These are phyloP conservation scores for Xiphophorus hellerii DNA, from an alignment of 2,113 vertebrate species.

Conservation along the genomic window DNA sequence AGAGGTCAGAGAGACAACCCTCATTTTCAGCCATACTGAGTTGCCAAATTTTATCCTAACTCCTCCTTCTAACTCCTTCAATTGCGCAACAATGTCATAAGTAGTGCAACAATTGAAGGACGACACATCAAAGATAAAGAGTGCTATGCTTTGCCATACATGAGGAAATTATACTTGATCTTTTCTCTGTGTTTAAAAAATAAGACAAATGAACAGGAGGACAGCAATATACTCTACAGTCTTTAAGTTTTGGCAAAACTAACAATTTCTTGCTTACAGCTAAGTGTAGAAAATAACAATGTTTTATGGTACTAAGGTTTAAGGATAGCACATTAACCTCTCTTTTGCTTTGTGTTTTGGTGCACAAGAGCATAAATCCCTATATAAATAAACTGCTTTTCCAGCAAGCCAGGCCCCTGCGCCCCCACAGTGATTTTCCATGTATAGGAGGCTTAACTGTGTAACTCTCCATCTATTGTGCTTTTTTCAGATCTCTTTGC, in stretches of 20 bases:
- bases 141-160: not conserved
- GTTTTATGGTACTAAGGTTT: slow-evolving; percentile 46
- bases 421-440: slow-evolving; percentile 50
- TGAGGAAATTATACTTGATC: not conserved
- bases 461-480: slow-evolving; percentile 43
- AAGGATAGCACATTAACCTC: slow-evolving; percentile 37
- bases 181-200: not conserved
- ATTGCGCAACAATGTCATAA: not conserved
- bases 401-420: slow-evolving; percentile 63
- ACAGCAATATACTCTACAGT: not conserved
- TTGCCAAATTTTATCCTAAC: slow-evolving; percentile 6
- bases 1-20: slow-evolving; percentile 65
- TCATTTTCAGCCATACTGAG: slow-evolving; percentile 33
- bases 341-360: slow-evolving; percentile 52
- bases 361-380: slow-evolving; percentile 67
- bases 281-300: slow-evolving; percentile 42
- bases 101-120: not conserved
- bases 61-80: slow-evolving; percentile 5
- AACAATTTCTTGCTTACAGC: slow-evolving; percentile 3
- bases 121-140: not conserved
- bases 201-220: not conserved
- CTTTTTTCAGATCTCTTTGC: slow-evolving; percentile 65
- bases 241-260: too few species aligned
- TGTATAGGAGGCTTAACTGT: slow-evolving; percentile 61
- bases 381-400: slow-evolving; percentile 71